phyloP scores from a whole-genome alignment of 2,797 vertebrate species.

The Amphiprion clarkii region DNA sequence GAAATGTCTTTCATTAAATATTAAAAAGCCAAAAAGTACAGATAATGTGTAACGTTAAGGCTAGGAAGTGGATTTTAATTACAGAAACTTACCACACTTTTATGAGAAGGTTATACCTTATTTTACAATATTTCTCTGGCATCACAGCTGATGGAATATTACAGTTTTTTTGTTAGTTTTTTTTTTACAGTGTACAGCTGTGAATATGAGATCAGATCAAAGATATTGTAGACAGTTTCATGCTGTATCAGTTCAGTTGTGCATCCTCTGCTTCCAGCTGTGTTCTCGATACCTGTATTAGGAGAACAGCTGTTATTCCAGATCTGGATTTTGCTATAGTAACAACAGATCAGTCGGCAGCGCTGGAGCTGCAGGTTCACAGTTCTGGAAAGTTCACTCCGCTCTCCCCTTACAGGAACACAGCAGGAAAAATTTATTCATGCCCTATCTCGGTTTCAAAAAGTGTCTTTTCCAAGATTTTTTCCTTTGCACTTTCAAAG shows the following conservation, averaged over 20 bases:
- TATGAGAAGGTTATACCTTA: too few species aligned
- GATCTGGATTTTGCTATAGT: constrained; percentile 42
- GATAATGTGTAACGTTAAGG: too few species aligned
- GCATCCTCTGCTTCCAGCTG: constrained; percentile 41
- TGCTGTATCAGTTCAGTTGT: background rate
- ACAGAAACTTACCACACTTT: too few species aligned
- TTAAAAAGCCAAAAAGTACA: too few species aligned
- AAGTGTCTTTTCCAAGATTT: constrained; percentile 23
- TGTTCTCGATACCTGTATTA: constrained; percentile 43
- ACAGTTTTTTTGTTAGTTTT: too few species aligned
- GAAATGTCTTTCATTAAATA: background rate
- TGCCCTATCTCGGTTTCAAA: constrained; percentile 51
- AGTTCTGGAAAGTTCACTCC: constrained; percentile 59
- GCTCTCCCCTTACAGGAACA: constrained; percentile 53
- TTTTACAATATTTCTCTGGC: too few species aligned
- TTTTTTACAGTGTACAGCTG: too few species aligned
- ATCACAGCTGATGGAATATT: too few species aligned
- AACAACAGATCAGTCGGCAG: constrained; percentile 47
- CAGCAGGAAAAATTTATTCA: constrained; percentile 67
- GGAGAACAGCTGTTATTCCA: constrained; percentile 57
- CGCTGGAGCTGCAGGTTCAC: constrained; percentile 45
- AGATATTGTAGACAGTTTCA: background rate
- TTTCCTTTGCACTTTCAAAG: constrained; percentile 31
- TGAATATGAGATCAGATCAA: background rate
- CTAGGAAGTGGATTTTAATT: too few species aligned